These are phyloP conservation scores for Echinarachnius parma DNA, from an alignment of 53 echinoderm and acorn worm genomes.

Conservation along the genomic window DNA sequence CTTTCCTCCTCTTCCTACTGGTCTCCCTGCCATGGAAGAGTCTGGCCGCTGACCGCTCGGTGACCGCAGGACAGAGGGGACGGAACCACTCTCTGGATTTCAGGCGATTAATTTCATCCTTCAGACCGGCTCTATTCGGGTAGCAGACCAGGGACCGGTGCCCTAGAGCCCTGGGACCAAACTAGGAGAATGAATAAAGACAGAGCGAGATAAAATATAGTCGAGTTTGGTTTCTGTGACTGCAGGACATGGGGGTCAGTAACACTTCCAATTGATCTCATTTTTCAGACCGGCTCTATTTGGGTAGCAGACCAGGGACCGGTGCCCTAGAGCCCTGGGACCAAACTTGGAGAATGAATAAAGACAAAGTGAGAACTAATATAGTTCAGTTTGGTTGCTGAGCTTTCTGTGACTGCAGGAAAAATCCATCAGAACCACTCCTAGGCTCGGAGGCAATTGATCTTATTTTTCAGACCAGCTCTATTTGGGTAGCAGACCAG, in stretches of 20 bases:
- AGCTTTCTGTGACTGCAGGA: slow-evolving; percentile 34
- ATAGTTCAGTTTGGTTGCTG: too few species aligned
- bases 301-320: slow-evolving; percentile 31
- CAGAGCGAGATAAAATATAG: background rate
- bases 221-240: too few species aligned
- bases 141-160: slow-evolving; percentile 37
- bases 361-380: too few species aligned
- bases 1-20: background rate
- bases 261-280: slow-evolving; percentile 40
- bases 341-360: too few species aligned
- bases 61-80: slow-evolving; percentile 43
- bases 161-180: slow-evolving; percentile 40
- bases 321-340: slow-evolving; percentile 41
- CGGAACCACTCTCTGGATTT: slow-evolving; percentile 45
- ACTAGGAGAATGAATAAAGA: background rate
- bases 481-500: slow-evolving; percentile 30
- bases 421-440: slow-evolving; percentile 45
- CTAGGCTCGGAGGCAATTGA: slow-evolving; percentile 25
- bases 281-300: slow-evolving; percentile 26
- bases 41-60: slow-evolving; percentile 20
- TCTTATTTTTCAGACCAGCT: slow-evolving; percentile 24
- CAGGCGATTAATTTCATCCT: slow-evolving; percentile 35
- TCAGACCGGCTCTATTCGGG: slow-evolving; percentile 25
- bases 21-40: slow-evolving; percentile 27
- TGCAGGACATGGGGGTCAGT: slow-evolving; percentile 41